These are phyloP conservation scores for Galerucella nymphaeae DNA, from an alignment of 2,888 invertebrate genomes.

Conservation along the genomic window DNA sequence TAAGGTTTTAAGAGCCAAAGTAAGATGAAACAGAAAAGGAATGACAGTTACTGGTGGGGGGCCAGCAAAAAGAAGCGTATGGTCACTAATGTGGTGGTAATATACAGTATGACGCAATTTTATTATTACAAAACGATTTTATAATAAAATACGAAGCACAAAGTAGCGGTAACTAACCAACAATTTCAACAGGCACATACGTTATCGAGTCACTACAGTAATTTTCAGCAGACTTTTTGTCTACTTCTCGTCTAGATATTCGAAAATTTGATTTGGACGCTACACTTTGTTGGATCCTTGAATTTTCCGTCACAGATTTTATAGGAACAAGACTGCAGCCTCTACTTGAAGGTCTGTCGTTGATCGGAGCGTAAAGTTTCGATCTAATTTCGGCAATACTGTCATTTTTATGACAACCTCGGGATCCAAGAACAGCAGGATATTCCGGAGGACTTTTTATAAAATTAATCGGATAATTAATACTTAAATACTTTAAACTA, in stretches of 20 bases:
- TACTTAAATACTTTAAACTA: background rate
- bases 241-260: background rate
- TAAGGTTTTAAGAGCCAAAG: too few species aligned
- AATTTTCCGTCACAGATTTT: background rate
- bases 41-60: too few species aligned
- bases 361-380: background rate
- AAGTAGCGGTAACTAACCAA: background rate
- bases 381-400: background rate
- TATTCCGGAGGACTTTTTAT: conserved; percentile 2
- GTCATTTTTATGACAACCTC: background rate
- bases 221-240: background rate
- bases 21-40: too few species aligned
- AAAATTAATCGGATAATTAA: background rate
- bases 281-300: background rate
- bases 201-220: background rate
- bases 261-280: background rate
- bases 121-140: background rate
- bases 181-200: background rate
- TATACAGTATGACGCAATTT: background rate
- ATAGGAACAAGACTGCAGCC: background rate
- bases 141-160: background rate
- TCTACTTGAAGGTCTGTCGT: background rate
- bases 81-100: too few species aligned
- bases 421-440: background rate
- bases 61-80: too few species aligned